Evolutionary conservation across 1,140 invertebrate species (phyloP).

Genomic region (Trissolcus basalis): DNA sequence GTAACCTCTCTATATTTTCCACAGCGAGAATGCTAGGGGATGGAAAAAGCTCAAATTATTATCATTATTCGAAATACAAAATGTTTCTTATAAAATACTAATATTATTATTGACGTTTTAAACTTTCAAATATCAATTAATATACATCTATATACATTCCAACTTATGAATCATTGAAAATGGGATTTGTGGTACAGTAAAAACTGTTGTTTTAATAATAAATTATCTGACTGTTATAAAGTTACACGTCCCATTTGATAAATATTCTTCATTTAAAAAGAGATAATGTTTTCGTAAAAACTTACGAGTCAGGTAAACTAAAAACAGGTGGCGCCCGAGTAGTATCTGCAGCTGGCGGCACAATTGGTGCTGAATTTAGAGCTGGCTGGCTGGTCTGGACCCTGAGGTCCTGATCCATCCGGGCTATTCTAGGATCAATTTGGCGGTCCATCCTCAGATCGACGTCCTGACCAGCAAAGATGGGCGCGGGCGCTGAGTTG

Average conservation of each 20-base stretch:
- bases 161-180: too few species aligned
- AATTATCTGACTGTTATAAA: too few species aligned
- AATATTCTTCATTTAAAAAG: not conserved
- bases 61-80: too few species aligned
- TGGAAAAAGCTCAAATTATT: not conserved
- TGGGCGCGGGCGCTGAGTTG: conserved; percentile 66
- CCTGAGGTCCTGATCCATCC: conserved; percentile 81
- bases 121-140: too few species aligned
- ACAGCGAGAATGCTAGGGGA: conserved; percentile 68
- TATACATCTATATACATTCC: too few species aligned
- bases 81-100: too few species aligned
- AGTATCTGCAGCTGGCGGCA: conserved; percentile 64
- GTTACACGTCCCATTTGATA: too few species aligned
- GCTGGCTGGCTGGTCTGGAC: conserved; percentile 76
- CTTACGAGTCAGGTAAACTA: conserved; percentile 71
- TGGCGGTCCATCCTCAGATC: conserved; percentile 78
- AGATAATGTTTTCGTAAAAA: conserved; percentile 18
- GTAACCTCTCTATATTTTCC: conserved; percentile 73
- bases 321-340: conserved; percentile 62
- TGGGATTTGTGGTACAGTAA: too few species aligned
- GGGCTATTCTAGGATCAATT: conserved; percentile 76
- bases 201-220: too few species aligned
- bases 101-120: too few species aligned
- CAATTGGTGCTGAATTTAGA: conserved; percentile 75
- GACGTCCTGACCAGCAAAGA: conserved; percentile 76